Base-by-base conservation (phyloP, 2,888 invertebrate genomes). In the Cetonia aurata region DNA sequence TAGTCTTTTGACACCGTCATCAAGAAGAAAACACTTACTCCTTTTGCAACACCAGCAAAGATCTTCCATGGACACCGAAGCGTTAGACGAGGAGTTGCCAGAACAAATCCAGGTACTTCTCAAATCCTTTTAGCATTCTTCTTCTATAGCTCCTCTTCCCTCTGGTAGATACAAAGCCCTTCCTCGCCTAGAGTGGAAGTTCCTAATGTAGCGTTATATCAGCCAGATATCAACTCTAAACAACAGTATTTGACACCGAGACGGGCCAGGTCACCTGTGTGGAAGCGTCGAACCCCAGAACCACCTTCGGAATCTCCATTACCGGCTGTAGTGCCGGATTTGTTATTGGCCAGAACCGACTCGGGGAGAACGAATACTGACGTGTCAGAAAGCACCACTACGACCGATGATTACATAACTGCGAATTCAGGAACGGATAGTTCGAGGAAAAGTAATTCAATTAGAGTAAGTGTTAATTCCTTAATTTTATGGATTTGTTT, bases 361-460 rank as follows among this genome's bases (percentile, higher is more conserved):
- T 92, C 92, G 9, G 90, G 91, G 41, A 90, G 90, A 83, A 88
- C 90, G 17, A 92, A 91, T 75, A 92, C 91, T 52, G 95, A 95
- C 81, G 87, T 94, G 65, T 94, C 94, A n/a, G 95, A 95, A 86
- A 94, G 94, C 79, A 95, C 95, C 72, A 92, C 92, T 17, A 88
- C 88, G n/a, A 92, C 92, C 56, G 95, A 95, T 83, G 95, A 95
- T 84, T 95, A 95, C 83, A 92, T 94, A 75, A 95, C 95, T 77
- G 95, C 95, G 81, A 95, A 91, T 83, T 89, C 92, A 67, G 92
- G 83, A 73, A 84, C 85, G 9, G 85, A 92, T 80, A 92, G 90
- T 79, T 92, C 92, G 15, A 89, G 91, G 80, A 88, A 87, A 83
- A 89, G 89, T 79, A 82, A 82, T 31, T 87, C 86, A 87, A 89